Conservation (phyloP, 1,140 invertebrate genomes). For the Bathynomus jamesi region DNA sequence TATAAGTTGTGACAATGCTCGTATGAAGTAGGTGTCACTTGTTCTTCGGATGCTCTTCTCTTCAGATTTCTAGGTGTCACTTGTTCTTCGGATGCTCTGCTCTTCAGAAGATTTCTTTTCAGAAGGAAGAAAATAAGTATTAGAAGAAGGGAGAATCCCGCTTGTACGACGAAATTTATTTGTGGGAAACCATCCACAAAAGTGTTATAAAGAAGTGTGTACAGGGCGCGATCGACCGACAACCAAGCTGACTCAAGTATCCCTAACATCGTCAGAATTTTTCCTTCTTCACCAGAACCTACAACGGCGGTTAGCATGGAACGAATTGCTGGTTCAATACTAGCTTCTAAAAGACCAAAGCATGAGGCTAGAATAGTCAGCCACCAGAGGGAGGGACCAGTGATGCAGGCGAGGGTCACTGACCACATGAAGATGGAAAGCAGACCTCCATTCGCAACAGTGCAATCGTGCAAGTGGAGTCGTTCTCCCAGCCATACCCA, state of each 20-base stretch:
- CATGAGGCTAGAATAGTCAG: conserved; percentile 17
- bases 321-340: conserved; percentile 26
- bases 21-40: not conserved
- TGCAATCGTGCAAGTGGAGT: conserved; percentile 5
- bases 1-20: no score
- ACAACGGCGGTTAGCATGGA: conserved; percentile 19
- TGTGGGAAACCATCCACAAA: conserved; percentile 21
- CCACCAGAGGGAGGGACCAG: conserved; percentile 18
- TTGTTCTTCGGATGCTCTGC: not conserved
- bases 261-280: conserved; percentile 19
- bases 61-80: not conserved
- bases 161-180: conserved; percentile 27
- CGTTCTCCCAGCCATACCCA: conserved; percentile 14
- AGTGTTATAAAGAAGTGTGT: conserved; percentile 23
- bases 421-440: conserved; percentile 20
- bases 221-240: conserved; percentile 13
- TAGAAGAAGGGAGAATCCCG: conserved; percentile 2
- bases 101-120: not conserved
- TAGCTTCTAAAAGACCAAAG: conserved; percentile 18
- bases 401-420: conserved; percentile 10
- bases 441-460: conserved; percentile 18
- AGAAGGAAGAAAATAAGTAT: not conserved
- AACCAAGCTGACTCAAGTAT: conserved; percentile 24
- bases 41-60: not conserved
- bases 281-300: conserved; percentile 15